phyloP scores from a whole-genome alignment of 2,797 vertebrate species.

The Eospalax fontanierii region DNA sequence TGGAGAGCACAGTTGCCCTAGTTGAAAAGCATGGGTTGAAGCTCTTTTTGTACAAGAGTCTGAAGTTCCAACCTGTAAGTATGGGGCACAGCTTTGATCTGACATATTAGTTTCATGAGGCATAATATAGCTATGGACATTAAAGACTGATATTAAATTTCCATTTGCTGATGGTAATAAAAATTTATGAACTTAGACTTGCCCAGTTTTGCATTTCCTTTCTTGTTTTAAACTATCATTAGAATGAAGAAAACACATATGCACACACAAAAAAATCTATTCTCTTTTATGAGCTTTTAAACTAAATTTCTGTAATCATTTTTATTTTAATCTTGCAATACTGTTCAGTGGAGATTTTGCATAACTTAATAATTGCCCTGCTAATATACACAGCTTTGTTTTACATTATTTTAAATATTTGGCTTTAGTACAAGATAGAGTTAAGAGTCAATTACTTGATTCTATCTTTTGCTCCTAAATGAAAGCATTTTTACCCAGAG shows the following conservation, averaged over 20 bases:
- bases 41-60: neutral
- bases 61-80: neutral
- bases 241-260: conserved; percentile 46
- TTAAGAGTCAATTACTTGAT: neutral
- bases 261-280: neutral
- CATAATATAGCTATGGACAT: neutral
- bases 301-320: neutral
- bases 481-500: conserved; percentile 37
- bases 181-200: conserved; percentile 66
- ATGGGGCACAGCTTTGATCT: conserved; percentile 47
- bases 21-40: neutral
- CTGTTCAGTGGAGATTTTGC: neutral
- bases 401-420: conserved; percentile 42
- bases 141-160: conserved; percentile 63
- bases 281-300: neutral
- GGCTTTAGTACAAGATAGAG: neutral
- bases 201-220: conserved; percentile 60
- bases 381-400: conserved; percentile 16
- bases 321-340: neutral
- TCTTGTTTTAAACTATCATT: conserved; percentile 51
- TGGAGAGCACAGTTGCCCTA: neutral
- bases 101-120: conserved; percentile 33
- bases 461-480: conserved; percentile 22
- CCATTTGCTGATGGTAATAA: conserved; percentile 58
- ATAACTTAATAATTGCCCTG: neutral